phyloP scores from a whole-genome alignment of 2,888 invertebrate genomes.

The Theristus sp. region DNA sequence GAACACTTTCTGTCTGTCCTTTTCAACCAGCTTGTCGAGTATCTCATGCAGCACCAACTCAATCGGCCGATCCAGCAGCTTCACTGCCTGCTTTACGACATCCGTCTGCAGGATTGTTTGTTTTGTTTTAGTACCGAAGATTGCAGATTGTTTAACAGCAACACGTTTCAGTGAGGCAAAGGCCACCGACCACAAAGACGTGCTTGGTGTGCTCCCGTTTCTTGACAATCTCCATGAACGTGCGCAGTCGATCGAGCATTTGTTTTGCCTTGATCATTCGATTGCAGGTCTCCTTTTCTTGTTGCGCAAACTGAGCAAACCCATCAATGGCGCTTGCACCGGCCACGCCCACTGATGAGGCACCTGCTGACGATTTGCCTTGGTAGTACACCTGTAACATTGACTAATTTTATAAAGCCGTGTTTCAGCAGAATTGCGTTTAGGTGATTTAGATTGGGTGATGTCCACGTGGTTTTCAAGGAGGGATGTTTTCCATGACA shows the following conservation, averaged over 20 bases:
- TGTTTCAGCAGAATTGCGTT: too few relatives aligned
- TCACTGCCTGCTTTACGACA: background rate
- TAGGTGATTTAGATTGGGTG: too few relatives aligned
- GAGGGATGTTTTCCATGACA: too few relatives aligned
- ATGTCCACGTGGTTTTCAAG: too few relatives aligned
- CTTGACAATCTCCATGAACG: constrained; percentile 78
- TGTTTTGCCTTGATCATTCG: constrained; percentile 36
- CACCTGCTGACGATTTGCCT: background rate
- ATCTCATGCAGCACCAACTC: constrained; percentile 7
- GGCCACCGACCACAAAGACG: constrained; percentile 37
- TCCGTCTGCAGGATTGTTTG: background rate
- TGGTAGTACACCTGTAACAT: background rate
- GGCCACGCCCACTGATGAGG: background rate
- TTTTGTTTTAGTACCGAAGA: too few relatives aligned
- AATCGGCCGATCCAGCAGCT: background rate
- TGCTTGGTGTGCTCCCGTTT: constrained; percentile 87
- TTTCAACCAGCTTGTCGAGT: constrained; percentile 9
- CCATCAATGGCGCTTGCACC: background rate
- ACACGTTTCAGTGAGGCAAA: too few relatives aligned
- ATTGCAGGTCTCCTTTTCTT: background rate
- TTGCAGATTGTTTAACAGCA: too few relatives aligned
- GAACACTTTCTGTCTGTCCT: constrained; percentile 8
- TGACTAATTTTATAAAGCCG: too few relatives aligned
- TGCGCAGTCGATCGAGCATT: constrained; percentile 71
- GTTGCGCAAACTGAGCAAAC: background rate